Conservation (phyloP, 2,888 invertebrate species). For the Hartigia nigra region DNA sequence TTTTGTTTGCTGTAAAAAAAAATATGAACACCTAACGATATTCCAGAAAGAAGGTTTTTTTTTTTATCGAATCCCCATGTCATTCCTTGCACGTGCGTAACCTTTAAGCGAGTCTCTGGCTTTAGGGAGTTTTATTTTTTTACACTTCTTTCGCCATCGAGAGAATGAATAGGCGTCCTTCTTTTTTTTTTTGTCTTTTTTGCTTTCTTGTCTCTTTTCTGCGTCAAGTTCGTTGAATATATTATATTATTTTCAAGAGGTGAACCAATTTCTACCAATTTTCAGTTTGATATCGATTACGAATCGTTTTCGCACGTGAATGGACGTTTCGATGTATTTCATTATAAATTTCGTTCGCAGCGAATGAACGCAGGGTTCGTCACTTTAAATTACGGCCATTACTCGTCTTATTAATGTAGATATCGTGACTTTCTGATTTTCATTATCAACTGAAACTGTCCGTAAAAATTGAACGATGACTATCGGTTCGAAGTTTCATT, state of each 20-base stretch:
- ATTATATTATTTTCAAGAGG: conserved; percentile 40
- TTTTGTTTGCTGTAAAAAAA: not conserved
- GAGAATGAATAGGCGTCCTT: not conserved
- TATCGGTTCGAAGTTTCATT: not conserved
- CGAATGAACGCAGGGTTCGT: not conserved
- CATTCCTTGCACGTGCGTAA: not conserved
- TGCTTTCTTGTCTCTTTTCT: conserved; percentile 14
- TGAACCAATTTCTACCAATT: not conserved
- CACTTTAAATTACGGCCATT: not conserved
- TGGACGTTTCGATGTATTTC: not conserved
- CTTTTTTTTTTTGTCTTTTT: not conserved
- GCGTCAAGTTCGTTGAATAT: conserved; percentile 20
- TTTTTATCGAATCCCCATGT: not conserved
- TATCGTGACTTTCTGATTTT: not conserved
- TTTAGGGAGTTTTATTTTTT: not conserved
- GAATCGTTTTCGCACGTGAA: not conserved
- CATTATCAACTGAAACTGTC: not conserved
- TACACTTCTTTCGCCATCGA: not conserved
- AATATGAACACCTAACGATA: not conserved
- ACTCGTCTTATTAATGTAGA: not conserved
- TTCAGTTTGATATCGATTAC: not conserved
- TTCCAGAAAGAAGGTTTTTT: not conserved
- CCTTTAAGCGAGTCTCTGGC: not conserved
- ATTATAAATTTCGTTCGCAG: not conserved
- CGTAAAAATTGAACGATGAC: not conserved